phyloP scores from a whole-genome alignment of 2,797 vertebrate genomes.

The Acomys russatus region DNA sequence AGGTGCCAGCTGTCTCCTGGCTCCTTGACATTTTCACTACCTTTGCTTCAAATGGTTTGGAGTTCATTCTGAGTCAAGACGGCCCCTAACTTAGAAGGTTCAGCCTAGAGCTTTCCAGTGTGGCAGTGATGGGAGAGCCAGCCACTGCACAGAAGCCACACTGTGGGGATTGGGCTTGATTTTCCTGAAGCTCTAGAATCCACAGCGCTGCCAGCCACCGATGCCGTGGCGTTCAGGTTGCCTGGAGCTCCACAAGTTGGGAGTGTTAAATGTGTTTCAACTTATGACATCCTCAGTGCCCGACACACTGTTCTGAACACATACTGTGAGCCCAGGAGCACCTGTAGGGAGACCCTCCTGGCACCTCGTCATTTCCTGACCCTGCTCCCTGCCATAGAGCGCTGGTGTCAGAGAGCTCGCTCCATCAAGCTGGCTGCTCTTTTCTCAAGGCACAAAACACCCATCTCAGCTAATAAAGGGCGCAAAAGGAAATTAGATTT shows the following conservation, averaged over 20 bases:
- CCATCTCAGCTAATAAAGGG: slow-evolving; percentile 55
- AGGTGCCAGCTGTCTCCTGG: background rate
- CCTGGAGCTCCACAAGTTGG: background rate
- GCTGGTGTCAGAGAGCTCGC: background rate
- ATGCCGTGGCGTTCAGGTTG: too few species aligned
- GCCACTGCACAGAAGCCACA: background rate
- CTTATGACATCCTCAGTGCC: background rate
- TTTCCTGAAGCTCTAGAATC: background rate
- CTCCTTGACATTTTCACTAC: background rate
- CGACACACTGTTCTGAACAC: background rate
- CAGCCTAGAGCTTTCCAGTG: background rate
- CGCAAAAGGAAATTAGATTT: slow-evolving; percentile 65
- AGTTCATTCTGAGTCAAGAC: background rate
- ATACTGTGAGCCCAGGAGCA: background rate
- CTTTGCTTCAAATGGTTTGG: background rate
- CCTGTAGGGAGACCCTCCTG: background rate
- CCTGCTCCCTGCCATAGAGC: background rate
- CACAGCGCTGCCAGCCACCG: background rate
- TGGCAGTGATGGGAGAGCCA: background rate
- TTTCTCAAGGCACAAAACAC: slow-evolving; percentile 21
- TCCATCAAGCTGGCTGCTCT: background rate
- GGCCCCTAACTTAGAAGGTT: background rate
- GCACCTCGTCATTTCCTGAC: background rate
- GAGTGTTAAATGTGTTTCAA: background rate
- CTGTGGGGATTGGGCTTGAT: background rate